Percentiles rank a stretch among this genome's conserved stretches.
Evolutionary conservation across 2,113 vertebrate species (phyloP).

Genomic region (Leptosomus discolor): DNA sequence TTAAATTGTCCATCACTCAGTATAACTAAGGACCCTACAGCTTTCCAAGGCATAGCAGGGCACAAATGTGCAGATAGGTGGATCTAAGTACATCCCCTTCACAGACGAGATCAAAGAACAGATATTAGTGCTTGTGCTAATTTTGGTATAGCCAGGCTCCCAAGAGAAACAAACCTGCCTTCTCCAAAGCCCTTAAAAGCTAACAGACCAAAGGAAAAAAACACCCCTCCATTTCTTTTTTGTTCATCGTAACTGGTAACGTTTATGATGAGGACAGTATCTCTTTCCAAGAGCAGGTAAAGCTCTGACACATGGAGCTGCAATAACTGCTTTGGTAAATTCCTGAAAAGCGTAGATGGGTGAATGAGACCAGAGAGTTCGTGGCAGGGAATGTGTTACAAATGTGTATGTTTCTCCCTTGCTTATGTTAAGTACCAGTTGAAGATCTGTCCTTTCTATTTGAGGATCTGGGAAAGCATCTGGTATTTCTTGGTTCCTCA

Average conservation of each 20-base stretch:
- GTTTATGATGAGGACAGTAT: not conserved
- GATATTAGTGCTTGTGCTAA: not conserved
- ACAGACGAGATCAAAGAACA: not conserved
- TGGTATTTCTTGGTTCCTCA: not conserved
- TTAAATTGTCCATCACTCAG: not conserved
- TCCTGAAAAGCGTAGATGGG: not conserved
- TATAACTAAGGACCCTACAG: not conserved
- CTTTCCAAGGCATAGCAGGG: not conserved
- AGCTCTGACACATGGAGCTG: not conserved
- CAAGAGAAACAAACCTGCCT: not conserved
- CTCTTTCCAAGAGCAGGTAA: not conserved
- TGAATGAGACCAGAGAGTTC: not conserved
- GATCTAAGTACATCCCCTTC: not conserved
- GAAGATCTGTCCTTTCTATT: not conserved
- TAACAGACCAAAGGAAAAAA: not conserved
- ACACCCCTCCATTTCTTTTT: rapidly evolving
- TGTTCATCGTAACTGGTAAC: not conserved
- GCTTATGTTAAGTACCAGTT: not conserved
- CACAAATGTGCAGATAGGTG: not conserved
- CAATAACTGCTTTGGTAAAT: not conserved
- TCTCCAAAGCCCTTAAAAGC: not conserved
- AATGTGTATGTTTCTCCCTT: not conserved
- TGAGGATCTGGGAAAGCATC: not conserved
- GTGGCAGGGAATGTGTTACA: not conserved
- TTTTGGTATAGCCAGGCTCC: not conserved